Evolutionary conservation across 2,113 vertebrate genomes (phyloP).

Genomic region (Hippocampus abdominalis): DNA sequence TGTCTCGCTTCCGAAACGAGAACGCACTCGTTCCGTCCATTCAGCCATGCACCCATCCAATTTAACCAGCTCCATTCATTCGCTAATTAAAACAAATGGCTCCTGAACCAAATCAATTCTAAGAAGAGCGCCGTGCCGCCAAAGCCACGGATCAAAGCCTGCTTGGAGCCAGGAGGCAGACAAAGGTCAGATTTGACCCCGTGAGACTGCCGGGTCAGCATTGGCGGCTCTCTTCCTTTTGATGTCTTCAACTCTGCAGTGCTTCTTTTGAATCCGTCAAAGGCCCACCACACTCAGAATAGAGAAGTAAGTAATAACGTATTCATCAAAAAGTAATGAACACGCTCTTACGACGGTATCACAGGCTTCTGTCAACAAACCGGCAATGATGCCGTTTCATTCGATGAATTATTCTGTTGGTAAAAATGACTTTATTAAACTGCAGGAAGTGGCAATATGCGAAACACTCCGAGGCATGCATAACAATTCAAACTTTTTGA

Average conservation of each 20-base stretch:
- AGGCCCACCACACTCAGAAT: constrained; percentile 3
- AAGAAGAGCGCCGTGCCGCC: constrained; percentile 25
- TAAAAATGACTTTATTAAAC: constrained; percentile 15
- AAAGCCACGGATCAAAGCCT: constrained; percentile 23
- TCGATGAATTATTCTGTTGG: constrained; percentile 58
- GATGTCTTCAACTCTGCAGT: background rate
- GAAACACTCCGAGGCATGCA: constrained; percentile 19
- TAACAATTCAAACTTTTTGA: constrained; percentile 3
- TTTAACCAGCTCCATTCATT: constrained; percentile 58
- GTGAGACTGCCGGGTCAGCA: background rate
- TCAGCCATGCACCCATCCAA: constrained; percentile 18
- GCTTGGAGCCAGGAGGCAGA: constrained; percentile 15
- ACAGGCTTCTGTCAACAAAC: constrained; percentile 32
- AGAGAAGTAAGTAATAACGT: constrained; percentile 8
- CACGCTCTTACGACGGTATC: constrained; percentile 17
- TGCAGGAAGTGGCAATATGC: constrained; percentile 11
- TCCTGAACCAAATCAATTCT: constrained; percentile 64
- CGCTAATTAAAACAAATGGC: constrained; percentile 67
- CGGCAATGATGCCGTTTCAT: constrained; percentile 25
- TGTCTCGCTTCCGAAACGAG: constrained; percentile 10
- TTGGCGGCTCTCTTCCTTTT: background rate
- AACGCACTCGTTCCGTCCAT: background rate
- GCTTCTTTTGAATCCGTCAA: constrained; percentile 1
- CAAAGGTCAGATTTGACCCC: constrained; percentile 11
- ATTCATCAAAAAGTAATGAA: constrained; percentile 23